These are phyloP conservation scores for Nudaria mundana DNA, from an alignment of 2,888 invertebrate genomes.

Conservation along the genomic window DNA sequence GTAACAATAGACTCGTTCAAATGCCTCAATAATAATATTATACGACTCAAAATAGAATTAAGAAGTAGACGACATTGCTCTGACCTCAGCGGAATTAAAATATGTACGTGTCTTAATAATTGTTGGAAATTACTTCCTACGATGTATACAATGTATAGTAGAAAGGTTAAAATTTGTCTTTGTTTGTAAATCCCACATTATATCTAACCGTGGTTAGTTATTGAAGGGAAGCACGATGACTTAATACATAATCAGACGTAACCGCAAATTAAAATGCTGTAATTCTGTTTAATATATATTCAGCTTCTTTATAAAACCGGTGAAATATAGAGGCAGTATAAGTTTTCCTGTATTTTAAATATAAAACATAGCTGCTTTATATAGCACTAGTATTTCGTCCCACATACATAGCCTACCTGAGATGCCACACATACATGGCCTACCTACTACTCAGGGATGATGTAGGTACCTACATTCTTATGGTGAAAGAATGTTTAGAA, in stretches of 20 bases:
- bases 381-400: too few relatives aligned
- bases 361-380: not conserved
- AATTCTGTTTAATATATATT: not conserved
- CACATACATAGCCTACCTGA: too few relatives aligned
- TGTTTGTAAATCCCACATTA: not conserved
- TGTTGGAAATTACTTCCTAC: conserved; percentile 71
- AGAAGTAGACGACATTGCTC: conserved; percentile 57
- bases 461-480: too few relatives aligned
- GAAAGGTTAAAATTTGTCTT: conserved; percentile 2
- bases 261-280: conserved; percentile 19
- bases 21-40: conserved; percentile 44
- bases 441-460: too few relatives aligned
- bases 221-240: conserved; percentile 15
- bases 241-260: conserved; percentile 12
- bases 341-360: conserved; percentile 13
- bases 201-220: conserved; percentile 6
- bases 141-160: conserved; percentile 43
- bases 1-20: conserved; percentile 49
- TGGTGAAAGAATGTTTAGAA: too few relatives aligned
- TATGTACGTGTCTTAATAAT: conserved; percentile 69
- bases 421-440: too few relatives aligned
- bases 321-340: too few relatives aligned
- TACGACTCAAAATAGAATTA: conserved; percentile 45
- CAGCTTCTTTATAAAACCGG: too few relatives aligned
- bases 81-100: conserved; percentile 61